Percentiles rank a stretch among this genome's conserved stretches.
phyloP scores from a whole-genome alignment of 2,797 vertebrate genomes.

The Pangasius djambal region DNA sequence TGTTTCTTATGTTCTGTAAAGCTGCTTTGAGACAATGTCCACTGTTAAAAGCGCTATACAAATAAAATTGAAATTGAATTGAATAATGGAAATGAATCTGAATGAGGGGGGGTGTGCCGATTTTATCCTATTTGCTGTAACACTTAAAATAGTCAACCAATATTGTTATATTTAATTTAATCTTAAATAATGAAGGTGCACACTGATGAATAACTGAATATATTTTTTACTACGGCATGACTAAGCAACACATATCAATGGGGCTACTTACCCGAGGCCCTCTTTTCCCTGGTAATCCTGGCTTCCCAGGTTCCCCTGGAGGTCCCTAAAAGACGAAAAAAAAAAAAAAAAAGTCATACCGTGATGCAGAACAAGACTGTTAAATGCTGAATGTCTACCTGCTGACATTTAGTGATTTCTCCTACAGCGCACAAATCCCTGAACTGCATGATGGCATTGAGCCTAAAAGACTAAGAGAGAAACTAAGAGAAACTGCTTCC shows the following conservation, averaged over 20 bases:
- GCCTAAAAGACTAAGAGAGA: background rate
- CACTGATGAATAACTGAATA: background rate
- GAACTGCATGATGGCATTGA: constrained; percentile 7
- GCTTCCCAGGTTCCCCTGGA: constrained; percentile 86
- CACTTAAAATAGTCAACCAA: background rate
- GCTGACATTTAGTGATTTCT: constrained; percentile 38
- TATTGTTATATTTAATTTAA: background rate
- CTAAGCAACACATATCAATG: constrained; percentile 10
- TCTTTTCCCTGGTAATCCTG: constrained; percentile 87
- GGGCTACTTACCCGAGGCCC: constrained; percentile 86
- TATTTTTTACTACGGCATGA: constrained; percentile 7
- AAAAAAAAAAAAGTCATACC: constrained; percentile 33
- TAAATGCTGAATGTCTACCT: constrained; percentile 45
- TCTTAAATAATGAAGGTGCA: background rate
- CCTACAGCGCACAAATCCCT: constrained; percentile 9
- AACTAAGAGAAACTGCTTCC: background rate
- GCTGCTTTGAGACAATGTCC: too few species aligned
- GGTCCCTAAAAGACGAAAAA: constrained; percentile 77
- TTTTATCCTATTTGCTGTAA: background rate
- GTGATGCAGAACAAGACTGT: constrained; percentile 49
- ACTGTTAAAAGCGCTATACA: too few species aligned
- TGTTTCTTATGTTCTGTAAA: too few species aligned
- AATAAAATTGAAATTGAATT: too few species aligned
- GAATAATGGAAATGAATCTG: background rate
- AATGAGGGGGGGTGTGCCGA: background rate